Conservation (phyloP, 1,140 invertebrate genomes). For the Drosophila kikkawai region DNA sequence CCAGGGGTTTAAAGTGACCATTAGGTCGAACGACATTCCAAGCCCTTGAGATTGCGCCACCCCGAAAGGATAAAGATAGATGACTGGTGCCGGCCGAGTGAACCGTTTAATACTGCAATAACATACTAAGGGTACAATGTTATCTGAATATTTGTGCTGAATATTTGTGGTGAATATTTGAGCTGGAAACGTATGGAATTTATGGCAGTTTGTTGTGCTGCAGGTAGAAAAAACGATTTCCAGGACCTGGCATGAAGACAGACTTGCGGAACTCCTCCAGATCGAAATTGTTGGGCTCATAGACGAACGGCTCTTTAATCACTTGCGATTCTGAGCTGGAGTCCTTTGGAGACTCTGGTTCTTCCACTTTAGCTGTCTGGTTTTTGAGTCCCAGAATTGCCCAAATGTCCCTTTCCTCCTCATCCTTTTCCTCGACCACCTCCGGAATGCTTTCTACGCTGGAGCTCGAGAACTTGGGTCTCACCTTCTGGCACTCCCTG, state of each 20-base stretch:
- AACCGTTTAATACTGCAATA: conserved; percentile 29
- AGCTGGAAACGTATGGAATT: neutral
- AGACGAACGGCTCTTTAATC: conserved; percentile 16
- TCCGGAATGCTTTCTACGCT: neutral
- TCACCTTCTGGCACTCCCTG: neutral
- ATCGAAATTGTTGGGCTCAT: conserved; percentile 55
- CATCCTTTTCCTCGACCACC: conserved; percentile 11
- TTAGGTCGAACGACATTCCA: conserved; percentile 37
- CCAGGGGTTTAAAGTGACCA: conserved; percentile 48
- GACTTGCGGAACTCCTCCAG: conserved; percentile 50
- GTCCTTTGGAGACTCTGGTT: neutral
- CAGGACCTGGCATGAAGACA: conserved; percentile 56
- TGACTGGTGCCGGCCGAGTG: conserved; percentile 1
- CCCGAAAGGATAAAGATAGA: conserved; percentile 4
- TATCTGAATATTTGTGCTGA: conserved; percentile 3
- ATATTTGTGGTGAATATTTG: neutral
- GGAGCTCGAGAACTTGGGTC: conserved; percentile 5
- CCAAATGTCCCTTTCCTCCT: conserved; percentile 66
- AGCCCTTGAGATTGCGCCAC: conserved; percentile 38
- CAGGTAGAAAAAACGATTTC: conserved; percentile 66
- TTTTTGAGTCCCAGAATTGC: conserved; percentile 15
- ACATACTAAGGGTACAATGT: conserved; percentile 31
- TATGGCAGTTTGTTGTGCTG: conserved; percentile 29
- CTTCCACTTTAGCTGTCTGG: neutral
- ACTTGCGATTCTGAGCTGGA: neutral